A percentile compares a stretch with the other conserved stretches of the same genome.
Evolutionary conservation across 1,140 invertebrate species (phyloP).

Genomic region (Helicoverpa zea): DNA sequence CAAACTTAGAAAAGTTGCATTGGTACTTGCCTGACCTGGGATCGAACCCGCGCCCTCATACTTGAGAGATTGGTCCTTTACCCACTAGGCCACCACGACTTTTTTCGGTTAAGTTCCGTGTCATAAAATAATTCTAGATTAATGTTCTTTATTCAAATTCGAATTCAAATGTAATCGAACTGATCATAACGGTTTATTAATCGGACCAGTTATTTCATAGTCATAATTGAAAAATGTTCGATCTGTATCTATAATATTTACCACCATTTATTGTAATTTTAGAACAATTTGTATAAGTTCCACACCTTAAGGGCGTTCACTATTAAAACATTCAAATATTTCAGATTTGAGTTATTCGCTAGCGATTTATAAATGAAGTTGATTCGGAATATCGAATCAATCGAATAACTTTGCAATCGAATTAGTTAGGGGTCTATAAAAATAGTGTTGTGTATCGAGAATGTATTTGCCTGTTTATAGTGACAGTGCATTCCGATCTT

Average conservation of each 20-base stretch:
- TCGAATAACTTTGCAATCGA: slow-evolving; percentile 5
- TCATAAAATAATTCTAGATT: background rate
- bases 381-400: slow-evolving; percentile 10
- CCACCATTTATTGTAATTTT: slow-evolving; percentile 23
- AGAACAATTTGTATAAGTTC: slow-evolving; percentile 32
- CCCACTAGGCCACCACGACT: no score
- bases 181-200: slow-evolving; percentile 9
- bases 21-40: no score
- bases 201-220: slow-evolving; percentile 5
- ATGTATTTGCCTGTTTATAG: background rate
- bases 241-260: slow-evolving; percentile 10
- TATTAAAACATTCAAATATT: slow-evolving; percentile 36
- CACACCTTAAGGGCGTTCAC: slow-evolving; percentile 34
- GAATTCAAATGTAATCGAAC: slow-evolving; percentile 13
- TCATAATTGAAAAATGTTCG: slow-evolving; percentile 29
- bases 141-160: slow-evolving; percentile 13
- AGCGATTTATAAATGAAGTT: slow-evolving; percentile 37
- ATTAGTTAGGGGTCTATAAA: no score
- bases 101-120: background rate
- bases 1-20: no score
- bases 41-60: no score
- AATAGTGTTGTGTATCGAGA: no score
- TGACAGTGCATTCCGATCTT: background rate
- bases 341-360: slow-evolving; percentile 26
- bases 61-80: no score